Conservation (phyloP, 2,888 invertebrate genomes). For the Dichetophora obliterata region DNA sequence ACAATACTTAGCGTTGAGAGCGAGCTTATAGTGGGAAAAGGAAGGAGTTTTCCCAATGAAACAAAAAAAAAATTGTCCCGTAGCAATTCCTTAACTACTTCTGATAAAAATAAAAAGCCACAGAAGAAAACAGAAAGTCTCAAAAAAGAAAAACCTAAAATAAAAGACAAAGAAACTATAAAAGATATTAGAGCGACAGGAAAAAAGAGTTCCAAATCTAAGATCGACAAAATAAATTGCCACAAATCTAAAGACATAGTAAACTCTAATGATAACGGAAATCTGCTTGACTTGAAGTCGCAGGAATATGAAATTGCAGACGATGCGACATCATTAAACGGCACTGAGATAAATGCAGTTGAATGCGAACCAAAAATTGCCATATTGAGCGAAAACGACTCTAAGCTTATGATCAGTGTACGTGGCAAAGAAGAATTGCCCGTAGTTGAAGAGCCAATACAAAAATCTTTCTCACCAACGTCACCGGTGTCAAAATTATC, state of each 20-base stretch:
- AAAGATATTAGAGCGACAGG: slow-evolving; percentile 55
- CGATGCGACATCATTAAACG: slow-evolving; percentile 71
- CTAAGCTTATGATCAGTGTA: slow-evolving; percentile 71
- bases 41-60: slow-evolving; percentile 54
- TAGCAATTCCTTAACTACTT: slow-evolving; percentile 58
- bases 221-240: slow-evolving; percentile 48
- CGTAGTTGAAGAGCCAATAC: slow-evolving; percentile 66
- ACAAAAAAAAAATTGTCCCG: slow-evolving; percentile 54
- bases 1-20: slow-evolving; percentile 68
- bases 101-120: slow-evolving; percentile 49
- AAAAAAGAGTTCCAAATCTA: slow-evolving; percentile 52
- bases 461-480: slow-evolving; percentile 43
- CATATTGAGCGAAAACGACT: slow-evolving; percentile 70
- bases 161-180: slow-evolving; percentile 48
- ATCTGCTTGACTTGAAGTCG: slow-evolving; percentile 49
- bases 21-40: slow-evolving; percentile 63
- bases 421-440: slow-evolving; percentile 82
- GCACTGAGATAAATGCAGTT: slow-evolving; percentile 50
- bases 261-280: slow-evolving; percentile 46
- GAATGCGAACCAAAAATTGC: slow-evolving; percentile 70
- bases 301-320: slow-evolving; percentile 74
- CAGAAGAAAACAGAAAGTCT: slow-evolving; percentile 39
- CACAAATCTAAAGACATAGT: slow-evolving; percentile 36
- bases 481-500: not conserved
- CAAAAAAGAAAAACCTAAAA: slow-evolving; percentile 44